Evolutionary conservation across 2,888 invertebrate species (phyloP).

Genomic region (Helicoverpa assulta): DNA sequence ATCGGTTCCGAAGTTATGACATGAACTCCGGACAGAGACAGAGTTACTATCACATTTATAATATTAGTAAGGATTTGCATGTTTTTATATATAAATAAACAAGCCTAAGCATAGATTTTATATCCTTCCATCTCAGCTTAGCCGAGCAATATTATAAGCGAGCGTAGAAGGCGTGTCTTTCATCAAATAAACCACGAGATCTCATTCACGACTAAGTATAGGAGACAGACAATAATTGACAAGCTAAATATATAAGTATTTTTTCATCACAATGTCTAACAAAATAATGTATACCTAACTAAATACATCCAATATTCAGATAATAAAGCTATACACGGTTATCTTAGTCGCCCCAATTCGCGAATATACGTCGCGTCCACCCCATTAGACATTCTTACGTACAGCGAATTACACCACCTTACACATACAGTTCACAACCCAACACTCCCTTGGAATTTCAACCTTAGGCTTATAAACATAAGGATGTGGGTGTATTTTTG

Average conservation of each 20-base stretch:
- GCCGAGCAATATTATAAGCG: too few species aligned
- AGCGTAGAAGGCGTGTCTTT: too few species aligned
- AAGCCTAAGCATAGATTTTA: too few species aligned
- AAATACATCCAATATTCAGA: conserved; percentile 54
- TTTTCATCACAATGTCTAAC: conserved; percentile 3
- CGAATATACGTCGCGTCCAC: conserved; percentile 68
- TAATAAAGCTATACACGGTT: conserved; percentile 67
- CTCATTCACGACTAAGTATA: too few species aligned
- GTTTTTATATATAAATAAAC: too few species aligned
- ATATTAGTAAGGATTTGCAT: too few species aligned
- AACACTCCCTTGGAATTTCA: conserved; percentile 8
- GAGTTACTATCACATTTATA: too few species aligned
- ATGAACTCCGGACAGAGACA: too few species aligned
- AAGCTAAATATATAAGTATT: background rate
- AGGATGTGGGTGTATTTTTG: background rate
- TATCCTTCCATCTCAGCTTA: too few species aligned
- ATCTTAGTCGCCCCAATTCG: conserved; percentile 66
- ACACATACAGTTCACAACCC: background rate
- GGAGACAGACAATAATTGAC: too few species aligned
- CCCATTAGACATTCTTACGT: conserved; percentile 73
- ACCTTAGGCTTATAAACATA: background rate
- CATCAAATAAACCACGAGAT: too few species aligned
- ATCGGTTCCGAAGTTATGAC: too few species aligned
- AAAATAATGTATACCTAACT: conserved; percentile 38
- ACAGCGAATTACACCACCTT: conserved; percentile 59